Percentiles rank a stretch among this genome's conserved stretches.
Conservation (phyloP, 1,140 invertebrate genomes). For the Drosophila chauvacae region DNA sequence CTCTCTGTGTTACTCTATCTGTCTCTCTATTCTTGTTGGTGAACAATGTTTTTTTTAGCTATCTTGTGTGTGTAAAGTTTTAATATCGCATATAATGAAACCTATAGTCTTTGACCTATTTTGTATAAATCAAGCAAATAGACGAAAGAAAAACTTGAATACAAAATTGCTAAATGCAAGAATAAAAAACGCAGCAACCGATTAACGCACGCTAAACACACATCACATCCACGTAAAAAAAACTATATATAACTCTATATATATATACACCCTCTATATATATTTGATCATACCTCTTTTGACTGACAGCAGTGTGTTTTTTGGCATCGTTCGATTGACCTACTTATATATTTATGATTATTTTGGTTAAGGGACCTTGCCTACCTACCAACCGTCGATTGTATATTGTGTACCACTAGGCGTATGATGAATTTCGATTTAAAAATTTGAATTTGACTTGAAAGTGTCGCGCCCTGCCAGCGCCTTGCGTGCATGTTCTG, state of each 20-base stretch:
- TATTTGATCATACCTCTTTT: conserved; percentile 43
- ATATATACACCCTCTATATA: conserved; percentile 32
- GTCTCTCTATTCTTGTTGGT: conserved; percentile 48
- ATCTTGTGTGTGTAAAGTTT: conserved; percentile 76
- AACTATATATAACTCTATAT: conserved; percentile 38
- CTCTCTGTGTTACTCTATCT: conserved; percentile 37
- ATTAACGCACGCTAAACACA: conserved; percentile 52
- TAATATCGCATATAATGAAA: conserved; percentile 56
- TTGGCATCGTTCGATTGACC: conserved; percentile 59
- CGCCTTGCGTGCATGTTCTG: conserved; percentile 70
- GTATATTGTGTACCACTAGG: conserved; percentile 77
- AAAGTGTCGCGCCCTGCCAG: conserved; percentile 59
- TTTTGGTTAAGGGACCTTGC: conserved; percentile 59
- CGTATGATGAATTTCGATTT: conserved; percentile 72
- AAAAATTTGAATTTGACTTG: conserved; percentile 48
- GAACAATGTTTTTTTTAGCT: conserved; percentile 58
- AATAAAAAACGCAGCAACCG: conserved; percentile 36
- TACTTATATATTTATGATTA: conserved; percentile 43
- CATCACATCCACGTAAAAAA: conserved; percentile 24
- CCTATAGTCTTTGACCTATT: conserved; percentile 39
- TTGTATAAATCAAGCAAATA: conserved; percentile 51
- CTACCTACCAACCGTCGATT: conserved; percentile 34
- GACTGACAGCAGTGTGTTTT: conserved; percentile 61
- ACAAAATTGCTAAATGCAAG: conserved; percentile 31
- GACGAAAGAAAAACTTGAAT: conserved; percentile 46